Evolutionary conservation across 2,888 invertebrate species (phyloP), one percentile per base, ranked within the genome.

Genomic region (Fissipunctia ypsillon): DNA sequence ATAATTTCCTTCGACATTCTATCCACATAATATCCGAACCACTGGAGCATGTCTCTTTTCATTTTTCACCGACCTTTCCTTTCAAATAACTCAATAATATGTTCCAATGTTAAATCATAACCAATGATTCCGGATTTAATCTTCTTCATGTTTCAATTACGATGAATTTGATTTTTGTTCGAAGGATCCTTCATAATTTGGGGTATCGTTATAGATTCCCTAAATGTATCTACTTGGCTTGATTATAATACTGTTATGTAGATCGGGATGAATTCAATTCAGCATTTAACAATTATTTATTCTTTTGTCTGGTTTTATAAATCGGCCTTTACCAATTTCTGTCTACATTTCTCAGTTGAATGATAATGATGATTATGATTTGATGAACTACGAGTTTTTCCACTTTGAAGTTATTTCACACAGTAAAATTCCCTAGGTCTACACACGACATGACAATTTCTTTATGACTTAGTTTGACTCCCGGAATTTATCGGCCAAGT

Each of bases 21-120:
- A 52, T 74, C 60, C 60, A 70, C 68, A 74, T 81, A 83, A 81
- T 83, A 79, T 74, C 43, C 60, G n/a, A 74, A 41, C 70, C 83
- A 81, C 57, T 74, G 74, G 48, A 79, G 74, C 79, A 79, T 59
- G 50, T 60, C 19, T 45, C 59, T 69, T 81, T 79, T 79, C 67
- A 74, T 81, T 81, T 69, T 74, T 78, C 65, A 78, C 52, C 78
- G 68, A 81, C 83, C 83, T 81, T 83, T 78, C 83, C 69, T 61
- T 83, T 74, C 74, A 79, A 79, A 81, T 79, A 79, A 83, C 60
- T 68, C 69, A 83, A 83, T 81, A 78, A 79, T 78, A 83, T 79
- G 52, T 83, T 48, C 83, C 38, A 60, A 78, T 78, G 82, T 78
- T 81, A 74, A 79, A 83, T 83, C 78, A 66, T 74, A 83, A 83